Percentiles rank a stretch among this genome's conserved stretches.
These are phyloP conservation scores for Holothuria scabra DNA, from an alignment of 53 echinoderm and acorn worm species.

Conservation along the genomic window DNA sequence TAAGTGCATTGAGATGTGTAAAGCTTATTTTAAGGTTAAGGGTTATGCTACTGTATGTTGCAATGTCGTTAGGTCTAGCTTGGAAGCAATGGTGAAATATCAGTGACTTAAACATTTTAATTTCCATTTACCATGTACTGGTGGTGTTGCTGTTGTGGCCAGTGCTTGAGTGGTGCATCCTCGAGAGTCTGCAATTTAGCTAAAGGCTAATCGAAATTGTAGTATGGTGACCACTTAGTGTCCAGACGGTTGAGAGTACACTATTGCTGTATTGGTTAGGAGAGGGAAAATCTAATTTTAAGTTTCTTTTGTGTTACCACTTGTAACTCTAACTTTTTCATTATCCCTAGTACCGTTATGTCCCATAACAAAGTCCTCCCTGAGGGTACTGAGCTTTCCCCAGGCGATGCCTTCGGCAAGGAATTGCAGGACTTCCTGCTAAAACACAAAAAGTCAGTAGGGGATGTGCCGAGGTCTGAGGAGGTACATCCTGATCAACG, in stretches of 20 bases:
- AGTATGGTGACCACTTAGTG: conserved; percentile 20
- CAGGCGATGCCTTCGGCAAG: not conserved
- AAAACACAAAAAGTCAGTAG: conserved; percentile 45
- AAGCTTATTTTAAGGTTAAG: no score
- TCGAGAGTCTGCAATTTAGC: not conserved
- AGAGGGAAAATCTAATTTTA: not conserved
- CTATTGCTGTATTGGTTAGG: not conserved
- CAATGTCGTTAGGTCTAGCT: not conserved
- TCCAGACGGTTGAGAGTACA: conserved; percentile 29
- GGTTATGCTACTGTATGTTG: no score
- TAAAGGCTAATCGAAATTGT: conserved; percentile 1
- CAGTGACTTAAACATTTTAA: not conserved
- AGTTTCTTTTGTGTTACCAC: not conserved
- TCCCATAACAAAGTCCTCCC: no score
- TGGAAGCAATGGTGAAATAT: not conserved
- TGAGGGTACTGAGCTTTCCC: not conserved
- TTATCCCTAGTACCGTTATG: not conserved
- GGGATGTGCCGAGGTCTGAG: conserved; percentile 9
- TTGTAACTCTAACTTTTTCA: not conserved
- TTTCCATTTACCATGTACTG: not conserved
- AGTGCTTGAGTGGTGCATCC: conserved; percentile 36
- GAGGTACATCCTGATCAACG: not conserved
- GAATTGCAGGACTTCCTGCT: conserved; percentile 23
- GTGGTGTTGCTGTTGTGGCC: conserved; percentile 29
- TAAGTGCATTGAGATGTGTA: no score